Conservation (phyloP, 2,888 invertebrate species). For the Tachina lurida region DNA sequence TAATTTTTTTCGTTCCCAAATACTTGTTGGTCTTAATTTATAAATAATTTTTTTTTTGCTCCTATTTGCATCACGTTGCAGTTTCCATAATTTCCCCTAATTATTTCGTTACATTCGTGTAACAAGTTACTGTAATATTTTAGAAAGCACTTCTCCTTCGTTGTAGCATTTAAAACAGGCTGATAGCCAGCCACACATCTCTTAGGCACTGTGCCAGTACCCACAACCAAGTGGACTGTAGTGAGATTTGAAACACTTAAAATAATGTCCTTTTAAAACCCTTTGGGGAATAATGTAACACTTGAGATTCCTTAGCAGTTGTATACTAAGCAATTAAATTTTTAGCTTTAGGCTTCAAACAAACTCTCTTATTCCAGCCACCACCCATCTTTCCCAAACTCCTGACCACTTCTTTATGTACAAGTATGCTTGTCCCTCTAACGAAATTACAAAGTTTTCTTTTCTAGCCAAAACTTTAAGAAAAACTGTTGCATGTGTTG, state of each 20-base stretch:
- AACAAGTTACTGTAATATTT: slow-evolving; percentile 32
- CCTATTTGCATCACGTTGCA: slow-evolving; percentile 7
- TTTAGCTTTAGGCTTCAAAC: slow-evolving; percentile 58
- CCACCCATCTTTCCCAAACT: neutral
- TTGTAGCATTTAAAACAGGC: slow-evolving; percentile 40
- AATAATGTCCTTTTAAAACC: slow-evolving; percentile 69
- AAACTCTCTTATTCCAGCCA: slow-evolving; percentile 17
- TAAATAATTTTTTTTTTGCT: slow-evolving; percentile 11
- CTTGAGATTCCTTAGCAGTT: slow-evolving; percentile 70
- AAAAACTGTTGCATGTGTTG: slow-evolving; percentile 70
- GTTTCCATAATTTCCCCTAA: slow-evolving; percentile 51
- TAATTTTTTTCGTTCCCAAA: neutral
- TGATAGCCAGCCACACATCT: neutral
- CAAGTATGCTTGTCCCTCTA: slow-evolving; percentile 34
- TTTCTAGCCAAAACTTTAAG: slow-evolving; percentile 64
- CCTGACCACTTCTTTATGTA: neutral
- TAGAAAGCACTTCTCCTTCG: slow-evolving; percentile 18
- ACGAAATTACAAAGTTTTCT: slow-evolving; percentile 67
- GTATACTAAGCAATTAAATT: slow-evolving; percentile 71
- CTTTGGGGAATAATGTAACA: slow-evolving; percentile 71
- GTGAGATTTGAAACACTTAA: slow-evolving; percentile 65
- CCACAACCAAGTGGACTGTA: slow-evolving; percentile 10
- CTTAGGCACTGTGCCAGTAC: neutral
- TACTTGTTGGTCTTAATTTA: neutral
- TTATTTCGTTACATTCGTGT: neutral